phyloP scores from a whole-genome alignment of 2,888 invertebrate species.

The Shargacucullia verbasci region DNA sequence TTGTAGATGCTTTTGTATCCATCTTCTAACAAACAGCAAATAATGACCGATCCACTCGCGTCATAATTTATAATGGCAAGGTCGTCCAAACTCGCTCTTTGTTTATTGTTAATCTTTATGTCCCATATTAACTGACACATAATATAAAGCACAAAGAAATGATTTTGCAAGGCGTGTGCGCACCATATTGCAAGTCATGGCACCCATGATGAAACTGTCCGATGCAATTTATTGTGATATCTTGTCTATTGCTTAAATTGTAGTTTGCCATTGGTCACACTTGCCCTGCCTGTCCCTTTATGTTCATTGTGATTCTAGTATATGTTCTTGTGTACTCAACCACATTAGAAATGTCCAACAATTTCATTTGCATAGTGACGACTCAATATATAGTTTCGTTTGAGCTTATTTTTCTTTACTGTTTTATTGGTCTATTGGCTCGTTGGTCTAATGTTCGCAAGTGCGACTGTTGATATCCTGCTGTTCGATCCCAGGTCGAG shows the following conservation, averaged over 20 bases:
- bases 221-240: slow-evolving; percentile 52
- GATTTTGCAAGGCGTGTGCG: slow-evolving; percentile 43
- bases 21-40: no score
- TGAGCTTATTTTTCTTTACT: no score
- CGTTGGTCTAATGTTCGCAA: no score
- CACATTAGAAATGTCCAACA: background rate
- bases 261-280: slow-evolving; percentile 50
- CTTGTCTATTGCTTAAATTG: slow-evolving; percentile 44
- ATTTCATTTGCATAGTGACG: slow-evolving; percentile 14
- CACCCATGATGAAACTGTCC: slow-evolving; percentile 45
- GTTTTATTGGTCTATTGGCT: no score
- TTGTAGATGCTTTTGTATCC: no score
- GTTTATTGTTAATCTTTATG: slow-evolving; percentile 9
- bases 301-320: slow-evolving; percentile 19
- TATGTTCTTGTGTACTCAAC: background rate
- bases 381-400: no score
- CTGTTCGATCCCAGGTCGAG: no score
- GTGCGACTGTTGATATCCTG: no score
- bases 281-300: slow-evolving; percentile 27
- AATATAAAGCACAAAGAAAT: slow-evolving; percentile 36
- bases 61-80: no score
- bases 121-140: slow-evolving; percentile 12
- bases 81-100: background rate
- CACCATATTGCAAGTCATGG: slow-evolving; percentile 33
- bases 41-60: no score